Base-by-base conservation (phyloP, 1,140 invertebrate genomes). In the Lithobius niger region DNA sequence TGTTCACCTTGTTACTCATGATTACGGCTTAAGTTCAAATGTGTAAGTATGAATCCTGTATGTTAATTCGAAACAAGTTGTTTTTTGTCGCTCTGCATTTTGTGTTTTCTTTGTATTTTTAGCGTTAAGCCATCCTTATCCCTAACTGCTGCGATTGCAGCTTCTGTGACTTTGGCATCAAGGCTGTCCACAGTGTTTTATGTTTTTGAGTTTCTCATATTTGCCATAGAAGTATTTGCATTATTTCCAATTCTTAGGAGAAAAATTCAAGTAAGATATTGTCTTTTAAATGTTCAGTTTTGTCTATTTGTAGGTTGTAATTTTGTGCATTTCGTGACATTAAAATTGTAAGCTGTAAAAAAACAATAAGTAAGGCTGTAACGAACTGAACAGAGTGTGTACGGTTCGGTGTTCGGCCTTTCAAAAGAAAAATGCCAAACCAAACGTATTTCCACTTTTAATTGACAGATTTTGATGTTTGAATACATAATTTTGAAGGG, bases 81-180 rank as follows among this genome's bases (percentile, higher is more conserved):
- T 36, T 36, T 36, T 36, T 36, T 36, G 31, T 36, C 15, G 21
- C 10, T 24, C 4, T 16, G 21, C 22, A 42, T 53, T 18, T 4
- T 31, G 21, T 10, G 21, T 55, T n/a, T 50, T 10, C 4, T 22
- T 6, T 47, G 86, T 43, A 78, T 87, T 18, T 88, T 82, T 0
- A 72, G 70, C 42, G 75, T 74, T 2, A 69, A 67, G 25, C 88
- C 87, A 58, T 83, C 88, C 0, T 70, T 96, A 70, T 78, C 77
- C 3, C 62, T 95, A 48, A 96, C 92, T 73, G 87, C 90, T 0
- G 91, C 86, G 0, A 82, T 95, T 49, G 96, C 96, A 74, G 87
- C 84, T 0, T 87, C 91, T 1, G 82, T 98, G 21, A 97, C 93
- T 76, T 71, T 98, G 48, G 88, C 93, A 0, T 98, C 95, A 0